phyloP scores from a whole-genome alignment of 2,113 vertebrate species.

The Oplegnathus fasciatus region DNA sequence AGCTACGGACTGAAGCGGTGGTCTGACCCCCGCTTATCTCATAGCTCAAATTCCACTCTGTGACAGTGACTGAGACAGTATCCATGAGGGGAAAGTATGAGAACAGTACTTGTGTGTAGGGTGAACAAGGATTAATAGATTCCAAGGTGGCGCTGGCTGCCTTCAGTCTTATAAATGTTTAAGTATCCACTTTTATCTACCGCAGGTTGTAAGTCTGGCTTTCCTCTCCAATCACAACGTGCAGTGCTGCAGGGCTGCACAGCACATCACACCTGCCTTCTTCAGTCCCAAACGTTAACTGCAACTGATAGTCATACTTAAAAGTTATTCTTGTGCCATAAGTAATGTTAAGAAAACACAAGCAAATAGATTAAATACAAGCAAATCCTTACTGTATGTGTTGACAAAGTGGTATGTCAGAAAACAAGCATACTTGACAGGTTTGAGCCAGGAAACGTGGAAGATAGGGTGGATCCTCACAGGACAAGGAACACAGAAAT shows the following conservation, averaged over 20 bases:
- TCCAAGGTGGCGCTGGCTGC: background rate
- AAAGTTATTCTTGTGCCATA: background rate
- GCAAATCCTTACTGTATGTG: no score
- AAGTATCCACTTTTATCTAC: background rate
- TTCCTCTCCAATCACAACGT: background rate
- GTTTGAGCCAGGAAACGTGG: no score
- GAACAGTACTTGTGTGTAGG: background rate
- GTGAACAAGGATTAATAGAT: background rate
- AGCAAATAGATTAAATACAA: background rate
- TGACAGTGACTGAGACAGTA: background rate
- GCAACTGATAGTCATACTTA: background rate
- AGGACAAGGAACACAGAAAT: no score
- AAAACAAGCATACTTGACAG: no score
- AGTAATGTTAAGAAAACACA: background rate
- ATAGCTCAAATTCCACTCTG: constrained; percentile 14
- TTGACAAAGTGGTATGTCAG: no score
- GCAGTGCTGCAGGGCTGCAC: background rate
- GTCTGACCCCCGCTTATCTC: constrained; percentile 4
- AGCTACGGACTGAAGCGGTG: background rate
- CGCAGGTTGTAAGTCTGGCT: background rate
- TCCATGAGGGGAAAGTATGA: background rate
- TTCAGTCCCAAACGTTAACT: background rate
- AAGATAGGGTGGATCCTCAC: no score
- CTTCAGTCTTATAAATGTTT: background rate
- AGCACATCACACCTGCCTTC: background rate